Percentiles rank a stretch among this genome's conserved stretches.
Evolutionary conservation across 2,888 invertebrate genomes (phyloP).

Genomic region (Hypena proboscidalis): DNA sequence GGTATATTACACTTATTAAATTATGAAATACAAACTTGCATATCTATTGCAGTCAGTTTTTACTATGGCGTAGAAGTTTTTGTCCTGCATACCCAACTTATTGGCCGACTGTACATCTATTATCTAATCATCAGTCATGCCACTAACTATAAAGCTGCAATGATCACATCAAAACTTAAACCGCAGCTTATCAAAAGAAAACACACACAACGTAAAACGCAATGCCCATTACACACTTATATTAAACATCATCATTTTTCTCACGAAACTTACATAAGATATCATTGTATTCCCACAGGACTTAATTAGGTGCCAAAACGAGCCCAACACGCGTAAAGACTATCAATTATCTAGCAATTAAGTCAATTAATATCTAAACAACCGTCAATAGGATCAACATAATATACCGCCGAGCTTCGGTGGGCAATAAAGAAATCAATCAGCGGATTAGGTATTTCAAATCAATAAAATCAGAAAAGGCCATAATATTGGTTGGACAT

Average conservation of each 20-base stretch:
- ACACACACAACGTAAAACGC: constrained; percentile 9
- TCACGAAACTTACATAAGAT: constrained; percentile 43
- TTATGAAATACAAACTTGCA: no score
- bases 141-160: background rate
- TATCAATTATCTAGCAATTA: constrained; percentile 77
- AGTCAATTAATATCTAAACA: constrained; percentile 76
- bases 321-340: constrained; percentile 73
- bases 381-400: constrained; percentile 75
- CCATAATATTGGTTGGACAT: constrained; percentile 65
- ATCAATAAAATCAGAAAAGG: constrained; percentile 83
- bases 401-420: constrained; percentile 63
- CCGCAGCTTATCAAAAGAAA: constrained; percentile 10
- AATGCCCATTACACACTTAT: constrained; percentile 31
- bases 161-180: constrained; percentile 6
- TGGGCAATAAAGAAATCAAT: constrained; percentile 84
- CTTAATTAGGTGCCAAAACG: constrained; percentile 80
- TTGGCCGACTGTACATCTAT: no score
- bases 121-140: background rate
- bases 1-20: no score
- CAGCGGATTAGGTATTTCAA: constrained; percentile 83
- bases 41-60: no score
- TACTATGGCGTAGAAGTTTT: no score
- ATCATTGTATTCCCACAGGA: constrained; percentile 70
- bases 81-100: no score
- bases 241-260: constrained; percentile 40